A percentile compares a stretch with the other conserved stretches of the same genome.
Evolutionary conservation across 2,797 vertebrate genomes (phyloP).

Genomic region (Esox lucius): DNA sequence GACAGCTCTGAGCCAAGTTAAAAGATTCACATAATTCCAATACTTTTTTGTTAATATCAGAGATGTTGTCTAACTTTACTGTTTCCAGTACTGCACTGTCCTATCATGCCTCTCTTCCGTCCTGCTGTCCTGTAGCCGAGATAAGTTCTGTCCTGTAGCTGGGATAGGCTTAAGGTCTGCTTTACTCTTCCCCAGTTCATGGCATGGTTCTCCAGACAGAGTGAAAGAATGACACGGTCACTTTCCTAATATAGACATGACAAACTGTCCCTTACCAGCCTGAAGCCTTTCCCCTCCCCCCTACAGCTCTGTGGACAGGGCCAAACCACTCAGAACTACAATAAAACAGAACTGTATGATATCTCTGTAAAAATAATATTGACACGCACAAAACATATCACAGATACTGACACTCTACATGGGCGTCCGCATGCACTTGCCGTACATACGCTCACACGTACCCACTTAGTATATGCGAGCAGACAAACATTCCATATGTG

Average conservation of each 20-base stretch:
- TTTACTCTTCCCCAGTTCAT: slow-evolving; percentile 18
- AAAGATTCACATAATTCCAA: neutral
- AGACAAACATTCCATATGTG: slow-evolving; percentile 16
- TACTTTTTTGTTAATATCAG: neutral
- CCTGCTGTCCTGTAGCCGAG: no score
- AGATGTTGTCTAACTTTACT: neutral
- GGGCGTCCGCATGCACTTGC: slow-evolving; percentile 13
- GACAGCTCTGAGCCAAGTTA: neutral
- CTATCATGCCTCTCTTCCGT: neutral
- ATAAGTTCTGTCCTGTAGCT: neutral
- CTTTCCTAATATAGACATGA: slow-evolving; percentile 83
- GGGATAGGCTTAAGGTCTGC: neutral
- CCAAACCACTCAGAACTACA: slow-evolving; percentile 50
- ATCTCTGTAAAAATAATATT: neutral
- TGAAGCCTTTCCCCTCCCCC: slow-evolving; percentile 39
- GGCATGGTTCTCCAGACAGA: slow-evolving; percentile 47
- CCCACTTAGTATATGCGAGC: no score
- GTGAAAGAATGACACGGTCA: slow-evolving; percentile 73
- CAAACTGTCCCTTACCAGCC: slow-evolving; percentile 63
- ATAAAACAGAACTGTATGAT: slow-evolving; percentile 17
- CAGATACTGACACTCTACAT: slow-evolving; percentile 1
- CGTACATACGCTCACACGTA: neutral
- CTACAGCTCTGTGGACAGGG: neutral
- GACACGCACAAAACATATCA: slow-evolving; percentile 1
- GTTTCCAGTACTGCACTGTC: no score